Evolutionary conservation across 1,140 invertebrate species (phyloP), one percentile per base, ranked within the genome.

Genomic region (Drosophila subpulchrella): DNA sequence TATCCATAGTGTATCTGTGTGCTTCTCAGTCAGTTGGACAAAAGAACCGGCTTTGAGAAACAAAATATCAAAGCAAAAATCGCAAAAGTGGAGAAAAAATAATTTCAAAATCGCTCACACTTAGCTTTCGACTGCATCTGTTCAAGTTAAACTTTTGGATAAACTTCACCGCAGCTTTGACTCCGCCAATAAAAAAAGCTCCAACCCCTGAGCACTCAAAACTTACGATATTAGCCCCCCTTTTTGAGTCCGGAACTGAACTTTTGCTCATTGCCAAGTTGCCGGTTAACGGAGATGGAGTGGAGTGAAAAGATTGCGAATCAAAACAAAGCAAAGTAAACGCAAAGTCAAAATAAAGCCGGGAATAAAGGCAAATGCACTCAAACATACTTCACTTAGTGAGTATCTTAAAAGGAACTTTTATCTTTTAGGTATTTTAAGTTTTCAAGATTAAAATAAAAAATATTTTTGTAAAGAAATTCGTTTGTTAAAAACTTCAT

Each of bases 201-300:
- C 42, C 59, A 10, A 15, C 47, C 47, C 47, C 47, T 48, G 7
- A 27, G 27, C 24, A 54, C 46, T 60, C 70, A 78, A 86, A 61
- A 63, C 56, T 58, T 38, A 50, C 66, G 65, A 68, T 51, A 58
- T 79, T 63, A 12, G 51, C 13, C 63, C 44, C 57, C 48, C 53
- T 42, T 63, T 75, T 65, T 38, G 36, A 48, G 46, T 32, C 27
- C 3, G 47, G 61, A 81, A 65, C 65, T 32, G 11, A 70, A 55
- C 41, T 67, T 66, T 47, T 24, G 73, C 79, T 89, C 84, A 80
- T 67, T 70, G 83, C 71, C 83, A 83, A 82, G 27, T 67, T 77
- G 68, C 84, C 79, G 83, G 84, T 50, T 65, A 55, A 44, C 27
- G 15, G 13, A 53, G 39, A 8, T 7, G n/a, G 4, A 57, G 34